A percentile compares a stretch with the other conserved stretches of the same genome.
Conservation (phyloP, 2,113 vertebrate genomes). For the Pomatorhinus ruficollis region DNA sequence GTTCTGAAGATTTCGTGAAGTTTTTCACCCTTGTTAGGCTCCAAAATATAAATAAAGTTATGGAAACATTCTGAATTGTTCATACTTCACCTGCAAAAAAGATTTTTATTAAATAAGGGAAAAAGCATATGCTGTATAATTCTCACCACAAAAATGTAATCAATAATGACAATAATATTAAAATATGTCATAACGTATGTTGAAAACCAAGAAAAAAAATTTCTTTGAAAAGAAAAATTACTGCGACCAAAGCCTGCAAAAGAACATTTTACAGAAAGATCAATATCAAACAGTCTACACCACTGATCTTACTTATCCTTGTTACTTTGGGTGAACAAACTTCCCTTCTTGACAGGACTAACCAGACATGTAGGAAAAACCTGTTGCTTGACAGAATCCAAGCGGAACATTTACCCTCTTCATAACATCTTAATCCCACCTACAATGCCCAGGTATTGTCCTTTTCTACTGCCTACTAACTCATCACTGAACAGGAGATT, state of each 20-base stretch:
- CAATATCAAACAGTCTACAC: background rate
- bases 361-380: background rate
- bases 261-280: background rate
- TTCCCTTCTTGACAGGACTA: background rate
- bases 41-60: background rate
- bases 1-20: background rate
- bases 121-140: background rate
- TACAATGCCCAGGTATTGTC: background rate
- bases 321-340: background rate
- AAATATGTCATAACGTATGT: background rate
- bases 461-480: background rate
- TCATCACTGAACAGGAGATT: background rate
- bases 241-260: background rate
- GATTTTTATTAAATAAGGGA: background rate
- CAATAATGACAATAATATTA: background rate
- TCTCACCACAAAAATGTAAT: background rate
- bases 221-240: background rate
- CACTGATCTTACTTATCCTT: background rate
- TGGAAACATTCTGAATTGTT: background rate
- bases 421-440: background rate
- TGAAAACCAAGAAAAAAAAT: background rate
- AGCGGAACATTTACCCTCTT: background rate
- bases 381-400: background rate
- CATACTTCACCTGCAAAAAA: fast-evolving
- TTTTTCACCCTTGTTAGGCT: background rate